Conservation (phyloP, 37 sponge, comb jelly and placozoan species). For the Trichoplax adhaerens region DNA sequence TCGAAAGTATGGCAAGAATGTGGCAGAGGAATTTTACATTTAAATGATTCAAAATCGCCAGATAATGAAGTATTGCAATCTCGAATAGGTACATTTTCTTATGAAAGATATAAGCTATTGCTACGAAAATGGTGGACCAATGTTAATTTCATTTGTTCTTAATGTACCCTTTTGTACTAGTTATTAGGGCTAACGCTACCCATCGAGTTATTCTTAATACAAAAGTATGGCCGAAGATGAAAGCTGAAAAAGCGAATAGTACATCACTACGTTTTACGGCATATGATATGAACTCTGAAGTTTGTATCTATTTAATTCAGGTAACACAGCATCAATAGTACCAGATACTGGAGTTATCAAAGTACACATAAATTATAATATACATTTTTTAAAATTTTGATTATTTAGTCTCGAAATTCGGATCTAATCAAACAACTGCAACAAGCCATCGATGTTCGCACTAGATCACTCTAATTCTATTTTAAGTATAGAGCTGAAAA, state of each 20-base stretch:
- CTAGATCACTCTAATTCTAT: too few species aligned
- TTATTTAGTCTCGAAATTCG: too few species aligned
- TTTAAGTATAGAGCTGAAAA: too few species aligned
- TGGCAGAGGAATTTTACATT: constrained; percentile 36
- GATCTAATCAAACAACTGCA: too few species aligned
- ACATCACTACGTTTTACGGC: constrained; percentile 52
- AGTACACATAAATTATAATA: too few species aligned
- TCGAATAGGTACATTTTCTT: constrained; percentile 26
- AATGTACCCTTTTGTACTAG: constrained; percentile 7
- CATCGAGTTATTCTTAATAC: constrained; percentile 54
- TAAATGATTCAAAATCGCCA: constrained; percentile 38
- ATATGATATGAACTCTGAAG: constrained; percentile 14
- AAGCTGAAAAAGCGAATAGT: constrained; percentile 42
- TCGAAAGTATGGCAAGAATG: constrained; percentile 49
- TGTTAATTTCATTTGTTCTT: not conserved
- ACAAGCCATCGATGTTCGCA: too few species aligned
- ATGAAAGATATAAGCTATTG: not conserved
- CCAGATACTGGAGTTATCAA: too few species aligned
- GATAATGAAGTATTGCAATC: constrained; percentile 42
- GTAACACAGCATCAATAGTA: too few species aligned
- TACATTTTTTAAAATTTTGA: too few species aligned
- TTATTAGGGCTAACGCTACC: constrained; percentile 43
- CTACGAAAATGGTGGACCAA: not conserved
- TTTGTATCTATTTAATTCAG: too few species aligned
- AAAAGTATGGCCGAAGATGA: constrained; percentile 57